phyloP scores from a whole-genome alignment of 2,797 vertebrate genomes.

The Rhinichthys osculus region DNA sequence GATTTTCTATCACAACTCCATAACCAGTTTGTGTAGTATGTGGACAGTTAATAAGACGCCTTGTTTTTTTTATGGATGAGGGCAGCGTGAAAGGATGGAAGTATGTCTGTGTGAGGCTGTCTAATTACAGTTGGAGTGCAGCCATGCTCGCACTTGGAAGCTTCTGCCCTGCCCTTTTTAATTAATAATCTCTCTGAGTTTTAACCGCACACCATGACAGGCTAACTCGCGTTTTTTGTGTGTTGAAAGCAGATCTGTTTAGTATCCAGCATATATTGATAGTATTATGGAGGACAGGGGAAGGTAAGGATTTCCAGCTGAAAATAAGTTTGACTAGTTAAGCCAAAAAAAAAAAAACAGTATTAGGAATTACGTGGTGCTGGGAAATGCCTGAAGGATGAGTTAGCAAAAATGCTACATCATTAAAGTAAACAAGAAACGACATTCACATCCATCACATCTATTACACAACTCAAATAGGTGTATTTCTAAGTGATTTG shows the following conservation, averaged over 20 bases:
- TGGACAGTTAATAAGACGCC: neutral
- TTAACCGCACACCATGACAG: neutral
- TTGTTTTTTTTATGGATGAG: neutral
- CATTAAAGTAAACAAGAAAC: neutral
- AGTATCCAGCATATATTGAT: neutral
- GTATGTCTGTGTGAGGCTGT: constrained; percentile 23
- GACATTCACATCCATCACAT: neutral
- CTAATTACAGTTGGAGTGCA: constrained; percentile 39
- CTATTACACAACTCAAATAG: too few species aligned
- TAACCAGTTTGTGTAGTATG: neutral
- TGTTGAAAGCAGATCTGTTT: constrained; percentile 1
- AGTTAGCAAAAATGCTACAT: neutral
- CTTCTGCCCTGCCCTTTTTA: constrained; percentile 26
- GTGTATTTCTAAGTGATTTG: neutral
- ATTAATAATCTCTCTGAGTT: constrained; percentile 36
- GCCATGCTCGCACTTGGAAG: neutral
- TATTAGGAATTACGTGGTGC: neutral
- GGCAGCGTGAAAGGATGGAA: neutral
- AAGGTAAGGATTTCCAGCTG: neutral
- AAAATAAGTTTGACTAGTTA: neutral
- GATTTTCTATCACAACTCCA: constrained; percentile 13
- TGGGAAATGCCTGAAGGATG: neutral
- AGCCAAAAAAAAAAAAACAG: neutral
- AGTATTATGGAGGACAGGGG: neutral
- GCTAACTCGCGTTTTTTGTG: neutral